phyloP scores from a whole-genome alignment of 2,888 invertebrate genomes.

The Nomada flava region DNA sequence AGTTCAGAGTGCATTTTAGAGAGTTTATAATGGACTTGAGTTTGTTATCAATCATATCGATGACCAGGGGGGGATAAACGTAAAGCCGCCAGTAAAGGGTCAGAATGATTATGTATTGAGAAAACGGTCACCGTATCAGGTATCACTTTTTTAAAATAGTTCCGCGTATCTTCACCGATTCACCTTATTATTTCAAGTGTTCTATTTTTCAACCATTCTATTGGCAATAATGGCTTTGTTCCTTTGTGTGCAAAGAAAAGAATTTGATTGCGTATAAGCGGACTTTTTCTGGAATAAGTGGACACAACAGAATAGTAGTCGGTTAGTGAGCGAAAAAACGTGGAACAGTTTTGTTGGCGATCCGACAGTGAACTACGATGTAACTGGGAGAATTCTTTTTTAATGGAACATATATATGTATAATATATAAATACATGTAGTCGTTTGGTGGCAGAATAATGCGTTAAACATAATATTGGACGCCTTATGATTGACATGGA shows the following conservation, averaged over 20 bases:
- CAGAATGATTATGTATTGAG: constrained; percentile 56
- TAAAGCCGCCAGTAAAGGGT: constrained; percentile 56
- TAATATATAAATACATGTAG: not conserved
- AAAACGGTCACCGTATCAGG: constrained; percentile 27
- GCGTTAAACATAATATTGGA: not conserved
- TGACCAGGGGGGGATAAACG: constrained; percentile 55
- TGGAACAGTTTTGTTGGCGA: too few relatives aligned
- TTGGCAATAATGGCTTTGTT: not conserved
- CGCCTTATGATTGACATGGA: constrained; percentile 22
- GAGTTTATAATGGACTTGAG: constrained; percentile 52
- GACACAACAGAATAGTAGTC: not conserved
- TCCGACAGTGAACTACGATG: not conserved
- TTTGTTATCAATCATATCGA: constrained; percentile 73
- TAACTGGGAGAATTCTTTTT: not conserved
- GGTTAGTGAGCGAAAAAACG: not conserved
- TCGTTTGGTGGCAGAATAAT: not conserved
- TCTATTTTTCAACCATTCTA: not conserved
- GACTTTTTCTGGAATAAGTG: not conserved
- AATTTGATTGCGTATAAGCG: not conserved
- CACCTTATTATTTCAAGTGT: not conserved
- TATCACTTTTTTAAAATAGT: constrained; percentile 48
- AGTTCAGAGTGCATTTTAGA: constrained; percentile 63
- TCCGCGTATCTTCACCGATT: constrained; percentile 1
- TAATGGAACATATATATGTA: not conserved
- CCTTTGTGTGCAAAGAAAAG: not conserved